Evolutionary conservation across 2,888 invertebrate species (phyloP).

Genomic region (Chaitophorus viminalis): DNA sequence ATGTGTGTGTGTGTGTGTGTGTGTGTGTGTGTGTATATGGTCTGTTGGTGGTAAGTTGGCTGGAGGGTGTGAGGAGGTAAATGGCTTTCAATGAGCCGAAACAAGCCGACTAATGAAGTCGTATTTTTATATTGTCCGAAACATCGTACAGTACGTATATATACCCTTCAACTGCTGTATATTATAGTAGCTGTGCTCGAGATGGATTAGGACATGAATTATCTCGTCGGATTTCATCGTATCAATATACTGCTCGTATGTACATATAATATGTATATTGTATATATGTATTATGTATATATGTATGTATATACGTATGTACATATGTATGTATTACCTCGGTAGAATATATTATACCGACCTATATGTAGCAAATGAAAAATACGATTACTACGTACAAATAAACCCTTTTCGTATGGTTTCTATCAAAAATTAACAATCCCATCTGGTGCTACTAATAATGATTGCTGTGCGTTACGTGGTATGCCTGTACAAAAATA

Average conservation of each 20-base stretch:
- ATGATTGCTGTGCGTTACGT: background rate
- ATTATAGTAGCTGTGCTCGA: conserved; percentile 24
- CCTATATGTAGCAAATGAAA: background rate
- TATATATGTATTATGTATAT: too few species aligned
- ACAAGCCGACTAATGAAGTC: conserved; percentile 56
- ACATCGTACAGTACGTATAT: background rate
- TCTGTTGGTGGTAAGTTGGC: background rate
- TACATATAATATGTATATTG: background rate
- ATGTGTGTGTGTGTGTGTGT: too few species aligned
- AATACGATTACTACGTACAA: background rate
- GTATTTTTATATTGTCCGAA: conserved; percentile 51
- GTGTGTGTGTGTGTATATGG: background rate
- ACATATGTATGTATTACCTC: background rate
- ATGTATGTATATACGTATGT: too few species aligned
- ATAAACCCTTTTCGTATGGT: background rate
- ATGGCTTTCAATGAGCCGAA: conserved; percentile 47
- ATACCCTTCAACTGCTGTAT: background rate
- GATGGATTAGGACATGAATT: conserved; percentile 24
- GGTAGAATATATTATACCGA: too few species aligned
- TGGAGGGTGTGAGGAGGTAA: conserved; percentile 20
- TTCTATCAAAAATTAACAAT: background rate
- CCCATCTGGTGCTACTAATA: background rate
- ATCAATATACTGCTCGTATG: background rate
- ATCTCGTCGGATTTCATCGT: conserved; percentile 1
- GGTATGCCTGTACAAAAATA: background rate